Base-by-base conservation (phyloP, 2,797 vertebrate genomes). In the Sphenodon punctatus region DNA sequence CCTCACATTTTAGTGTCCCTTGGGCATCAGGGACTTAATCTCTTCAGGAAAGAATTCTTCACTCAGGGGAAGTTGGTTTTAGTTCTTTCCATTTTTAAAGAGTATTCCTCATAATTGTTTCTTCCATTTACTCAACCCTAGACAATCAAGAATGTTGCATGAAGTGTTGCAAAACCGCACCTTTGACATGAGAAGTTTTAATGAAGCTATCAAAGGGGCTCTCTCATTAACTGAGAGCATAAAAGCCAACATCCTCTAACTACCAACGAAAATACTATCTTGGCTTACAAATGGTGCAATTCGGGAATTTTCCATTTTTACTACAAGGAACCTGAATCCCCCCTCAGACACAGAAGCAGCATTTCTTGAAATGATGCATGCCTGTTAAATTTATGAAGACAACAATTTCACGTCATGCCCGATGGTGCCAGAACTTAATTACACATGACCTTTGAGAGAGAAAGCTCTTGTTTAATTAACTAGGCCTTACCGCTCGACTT, bases 371-470 rank as follows among this genome's bases (percentile, higher is more conserved):
- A 25, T n/a, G n/a, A n/a, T n/a, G n/a, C n/a, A n/a, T n/a, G 20
- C 66, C 79, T 25, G 41, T 15, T 49, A 72, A 36, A 61, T 65
- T 78, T 71, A 74, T 25, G 69, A 48, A 66, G 78, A 39, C 30
- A 15, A 39, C 17, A 46, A 43, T 25, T 42, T 39, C 17, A 70
- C 36, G 20, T 53, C 45, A 65, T 3, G 10, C 15, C 34, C 32
- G 32, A 39, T 23, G 56, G 12, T 49, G 41, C 42, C 59, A 48
- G 16, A 45, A 13, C 23, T 76, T 70, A 80, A 67, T 46, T 61
- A 25, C 3, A 8, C 23, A 41, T 56, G 10, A 43, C 16, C 10
- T 58, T 30, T n/a, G 6, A 8, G 36, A 65, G 36, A 19, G 20
- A 60, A 39, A 53, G 45, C 53, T 41, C 4, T 4, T 3, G 13